Conservation (phyloP, 2,113 vertebrate species). For the Hiodon alosoides region DNA sequence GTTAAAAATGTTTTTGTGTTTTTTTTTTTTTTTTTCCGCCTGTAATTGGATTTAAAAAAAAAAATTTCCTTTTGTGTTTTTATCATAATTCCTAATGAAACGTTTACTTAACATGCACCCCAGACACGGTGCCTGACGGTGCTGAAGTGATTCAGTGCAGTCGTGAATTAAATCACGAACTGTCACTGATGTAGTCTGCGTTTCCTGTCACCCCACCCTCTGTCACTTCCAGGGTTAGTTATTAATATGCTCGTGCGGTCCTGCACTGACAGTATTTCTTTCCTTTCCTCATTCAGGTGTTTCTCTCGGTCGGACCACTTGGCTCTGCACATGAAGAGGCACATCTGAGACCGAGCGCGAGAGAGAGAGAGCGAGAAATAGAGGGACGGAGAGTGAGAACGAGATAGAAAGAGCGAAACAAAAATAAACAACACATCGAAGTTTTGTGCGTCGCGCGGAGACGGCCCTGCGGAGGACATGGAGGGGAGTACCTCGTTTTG, state of each 20-base stretch:
- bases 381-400: constrained; percentile 25
- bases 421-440: constrained; percentile 36
- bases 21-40: background rate
- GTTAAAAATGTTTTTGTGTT: background rate
- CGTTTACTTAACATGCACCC: background rate
- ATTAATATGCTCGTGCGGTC: background rate
- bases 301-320: constrained; percentile 97
- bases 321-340: constrained; percentile 96
- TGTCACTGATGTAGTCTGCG: background rate
- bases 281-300: constrained; percentile 71
- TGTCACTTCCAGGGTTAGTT: background rate
- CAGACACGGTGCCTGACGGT: background rate
- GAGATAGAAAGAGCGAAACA: constrained; percentile 24
- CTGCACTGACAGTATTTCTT: constrained; percentile 18
- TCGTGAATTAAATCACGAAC: constrained; percentile 3
- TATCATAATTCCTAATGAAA: constrained; percentile 9
- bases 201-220: background rate
- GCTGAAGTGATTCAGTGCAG: constrained; percentile 1
- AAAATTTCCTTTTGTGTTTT: background rate
- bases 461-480: constrained; percentile 16
- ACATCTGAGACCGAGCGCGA: constrained; percentile 68
- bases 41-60: no score
- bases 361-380: constrained; percentile 19
- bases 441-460: constrained; percentile 27
- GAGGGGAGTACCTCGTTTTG: constrained; percentile 18